Evolutionary conservation across 1,140 invertebrate species (phyloP), one percentile per base, ranked within the genome.

Genomic region (Apocrypta bakeri): DNA sequence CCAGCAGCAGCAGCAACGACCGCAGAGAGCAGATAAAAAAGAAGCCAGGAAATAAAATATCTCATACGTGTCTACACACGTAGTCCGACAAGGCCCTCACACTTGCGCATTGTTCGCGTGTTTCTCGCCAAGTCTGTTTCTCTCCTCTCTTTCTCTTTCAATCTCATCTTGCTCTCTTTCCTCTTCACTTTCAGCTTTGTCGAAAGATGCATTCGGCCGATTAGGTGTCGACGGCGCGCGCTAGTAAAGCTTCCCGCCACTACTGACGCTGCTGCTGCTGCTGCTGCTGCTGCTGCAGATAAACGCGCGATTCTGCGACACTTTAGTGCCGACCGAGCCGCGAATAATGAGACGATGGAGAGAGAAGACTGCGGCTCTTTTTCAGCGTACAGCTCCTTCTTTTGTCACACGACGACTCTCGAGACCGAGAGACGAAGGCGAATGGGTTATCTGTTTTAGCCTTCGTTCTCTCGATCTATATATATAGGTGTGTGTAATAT

Each of bases 1-100:
- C n/a, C 33, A 71, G 31, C 9, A 42, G 71, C 37, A 42, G 14
- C 9, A 17, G 72, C 72, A 31, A 40, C 72, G 9, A 37, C 72
- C 40, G 48, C 48, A 77, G 27, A 24, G 33, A 79, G 25, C 2
- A 37, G 21, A 68, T 48, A 78, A 69, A 69, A 48, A 40, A 24
- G 33, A 8, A n/a, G 25, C 27, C 29, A 48, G 40, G 24, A 69
- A 78, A 61, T 79, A 72, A 81, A 81, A 64, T 66, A 74, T 81
- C 79, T 74, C 71, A 64, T 74, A 73, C 68, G 68, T 61, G 78
- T 78, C 64, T 78, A 78, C 63, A 78, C 68, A 79, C 64, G n/a
- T 27, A 17, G 66, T 69, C 33, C 37, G 64, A 56, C 64, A 69
- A 68, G 77, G 1, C 4, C 12, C 64, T 68, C 27, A 9, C 74